Evolutionary conservation across 2,888 invertebrate genomes (phyloP), one percentile per base, ranked within the genome.

Genomic region (Luffia ferchaultella): DNA sequence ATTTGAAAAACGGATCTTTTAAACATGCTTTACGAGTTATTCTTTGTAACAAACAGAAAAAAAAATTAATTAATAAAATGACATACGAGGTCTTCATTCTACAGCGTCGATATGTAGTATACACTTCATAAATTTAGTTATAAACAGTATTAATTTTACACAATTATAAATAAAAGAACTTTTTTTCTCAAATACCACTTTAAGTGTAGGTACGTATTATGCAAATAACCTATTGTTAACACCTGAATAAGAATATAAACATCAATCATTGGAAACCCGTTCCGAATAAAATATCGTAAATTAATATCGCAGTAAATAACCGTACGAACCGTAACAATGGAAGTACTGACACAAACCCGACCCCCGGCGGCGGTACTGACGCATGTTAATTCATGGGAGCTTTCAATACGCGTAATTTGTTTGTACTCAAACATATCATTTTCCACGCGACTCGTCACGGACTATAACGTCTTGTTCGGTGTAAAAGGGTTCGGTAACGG

Each of bases 371-470:
- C 30, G 30, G 30, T 12, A 12, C 30, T 30, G 30, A 30, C 30
- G 43, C 49, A 49, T 49, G 42, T 30, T 49, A 49, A 49, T 49
- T 49, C 42, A 49, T 49, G 43, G 30, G 30, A 18, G 49, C 17
- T 18, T 49, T 49, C 49, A 43, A 49, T 49, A 49, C 20, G 49
- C 42, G 43, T 49, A 49, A 49, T 49, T 48, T 49, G 40, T 40
- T 49, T 49, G 42, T 17, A 41, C 40, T 16, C 42, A 49, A 49
- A 49, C 49, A 49, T 43, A 42, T 49, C 49, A 49, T 49, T 49
- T 49, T 49, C 49, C 49, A 43, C 42, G 42, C 42, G 49, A 43
- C 42, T 49, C 20, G 49, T 19, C 49, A 43, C 42, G 43, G 9
- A 43, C 49, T 49, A 42, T 48, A 18, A 18, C 20, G 49, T 49